Evolutionary conservation across 1,140 invertebrate genomes (phyloP).

Genomic region (Muscidifurax raptorellus): DNA sequence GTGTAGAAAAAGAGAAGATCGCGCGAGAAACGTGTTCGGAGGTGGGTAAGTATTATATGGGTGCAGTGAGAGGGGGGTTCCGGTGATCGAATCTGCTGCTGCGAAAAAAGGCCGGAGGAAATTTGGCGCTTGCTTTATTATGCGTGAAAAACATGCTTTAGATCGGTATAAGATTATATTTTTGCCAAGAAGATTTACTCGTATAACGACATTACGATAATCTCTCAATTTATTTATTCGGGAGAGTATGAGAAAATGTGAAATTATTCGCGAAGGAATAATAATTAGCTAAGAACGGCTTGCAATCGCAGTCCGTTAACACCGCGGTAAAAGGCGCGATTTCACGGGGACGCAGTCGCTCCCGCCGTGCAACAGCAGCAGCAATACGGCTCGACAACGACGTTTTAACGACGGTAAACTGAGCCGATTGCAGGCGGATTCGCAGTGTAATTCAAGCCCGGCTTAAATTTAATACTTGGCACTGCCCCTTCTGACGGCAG

Average conservation of each 20-base stretch:
- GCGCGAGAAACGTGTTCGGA: background rate
- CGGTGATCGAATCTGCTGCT: background rate
- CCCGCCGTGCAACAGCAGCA: background rate
- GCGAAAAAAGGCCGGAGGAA: conserved; percentile 9
- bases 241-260: too few species aligned
- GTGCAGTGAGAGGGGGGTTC: conserved; percentile 28
- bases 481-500: background rate
- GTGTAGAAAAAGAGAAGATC: conserved; percentile 20
- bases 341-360: background rate
- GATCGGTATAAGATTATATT: conserved; percentile 20
- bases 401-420: conserved; percentile 45
- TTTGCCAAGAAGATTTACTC: background rate
- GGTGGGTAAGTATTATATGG: background rate
- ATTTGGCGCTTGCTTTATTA: background rate
- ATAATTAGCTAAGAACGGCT: background rate
- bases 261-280: too few species aligned
- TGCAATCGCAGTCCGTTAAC: conserved; percentile 9
- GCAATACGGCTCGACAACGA: background rate
- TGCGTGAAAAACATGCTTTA: conserved; percentile 27
- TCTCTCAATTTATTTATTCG: background rate
- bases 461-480: conserved; percentile 43
- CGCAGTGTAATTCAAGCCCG: conserved; percentile 39
- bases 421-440: conserved; percentile 34
- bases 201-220: background rate
- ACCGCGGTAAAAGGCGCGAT: conserved; percentile 43